Conservation (phyloP, 2,797 vertebrate genomes). For the Crossoptilon crossoptilon region DNA sequence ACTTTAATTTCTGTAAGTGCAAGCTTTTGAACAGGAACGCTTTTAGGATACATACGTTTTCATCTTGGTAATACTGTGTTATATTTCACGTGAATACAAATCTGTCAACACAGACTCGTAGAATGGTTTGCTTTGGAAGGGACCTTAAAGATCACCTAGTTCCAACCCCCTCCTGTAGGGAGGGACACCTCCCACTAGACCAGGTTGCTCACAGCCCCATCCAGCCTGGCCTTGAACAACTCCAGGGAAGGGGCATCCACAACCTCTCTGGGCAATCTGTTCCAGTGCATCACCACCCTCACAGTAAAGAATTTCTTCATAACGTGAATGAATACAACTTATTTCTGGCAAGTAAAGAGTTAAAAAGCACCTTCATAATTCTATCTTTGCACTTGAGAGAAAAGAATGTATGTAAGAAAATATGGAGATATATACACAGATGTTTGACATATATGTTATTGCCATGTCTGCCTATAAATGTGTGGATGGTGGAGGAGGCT, state of each 20-base stretch:
- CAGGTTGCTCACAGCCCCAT: too few species aligned
- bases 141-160: too few species aligned
- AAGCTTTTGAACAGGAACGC: not conserved
- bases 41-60: not conserved
- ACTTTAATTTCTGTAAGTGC: not conserved
- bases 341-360: not conserved
- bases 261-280: too few species aligned
- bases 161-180: too few species aligned
- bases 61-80: not conserved
- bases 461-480: fast-evolving
- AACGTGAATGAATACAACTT: not conserved
- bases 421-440: not conserved
- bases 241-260: too few species aligned
- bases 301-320: too few species aligned
- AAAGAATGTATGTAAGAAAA: not conserved
- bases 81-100: not conserved
- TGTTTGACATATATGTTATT: not conserved
- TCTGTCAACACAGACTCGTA: not conserved
- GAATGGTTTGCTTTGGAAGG: too few species aligned
- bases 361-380: not conserved
- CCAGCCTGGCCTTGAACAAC: too few species aligned
- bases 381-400: not conserved
- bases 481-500: not conserved
- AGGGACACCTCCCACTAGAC: too few species aligned
- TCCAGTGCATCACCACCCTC: too few species aligned